Percentiles rank a stretch among this genome's conserved stretches.
These are phyloP conservation scores for Tragelaphus oryx DNA, from an alignment of 2,797 vertebrate genomes.

Conservation along the genomic window DNA sequence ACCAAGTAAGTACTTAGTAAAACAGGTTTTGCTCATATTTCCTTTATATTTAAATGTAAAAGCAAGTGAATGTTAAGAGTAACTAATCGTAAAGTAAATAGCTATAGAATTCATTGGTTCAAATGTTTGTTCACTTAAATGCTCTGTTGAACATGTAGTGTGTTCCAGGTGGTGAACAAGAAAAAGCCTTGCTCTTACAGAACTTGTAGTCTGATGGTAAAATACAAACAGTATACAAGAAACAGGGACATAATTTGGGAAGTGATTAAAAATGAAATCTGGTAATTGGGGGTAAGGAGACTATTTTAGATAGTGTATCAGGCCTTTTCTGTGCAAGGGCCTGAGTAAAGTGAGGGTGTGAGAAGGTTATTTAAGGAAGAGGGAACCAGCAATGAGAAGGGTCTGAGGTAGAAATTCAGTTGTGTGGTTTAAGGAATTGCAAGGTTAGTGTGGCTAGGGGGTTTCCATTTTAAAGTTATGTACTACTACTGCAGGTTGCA, in stretches of 20 bases:
- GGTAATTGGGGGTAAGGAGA: not conserved
- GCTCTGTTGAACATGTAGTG: not conserved
- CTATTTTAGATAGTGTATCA: not conserved
- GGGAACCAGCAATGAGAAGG: not conserved
- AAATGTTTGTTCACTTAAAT: not conserved
- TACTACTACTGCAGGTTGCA: not conserved
- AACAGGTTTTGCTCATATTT: not conserved
- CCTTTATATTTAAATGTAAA: slow-evolving; percentile 1
- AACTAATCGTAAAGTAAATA: not conserved
- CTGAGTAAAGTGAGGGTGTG: not conserved
- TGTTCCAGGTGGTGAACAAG: not conserved
- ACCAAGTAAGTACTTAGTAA: slow-evolving; percentile 83
- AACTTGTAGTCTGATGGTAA: not conserved
- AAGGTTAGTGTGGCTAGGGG: not conserved
- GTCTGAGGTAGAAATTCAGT: not conserved
- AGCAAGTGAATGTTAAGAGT: not conserved
- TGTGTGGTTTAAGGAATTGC: not conserved
- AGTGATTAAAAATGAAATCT: not conserved
- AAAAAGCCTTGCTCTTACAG: not conserved
- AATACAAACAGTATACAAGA: not conserved
- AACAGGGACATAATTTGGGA: not conserved
- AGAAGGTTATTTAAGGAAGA: not conserved
- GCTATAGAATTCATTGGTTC: not conserved
- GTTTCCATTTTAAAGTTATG: not conserved
- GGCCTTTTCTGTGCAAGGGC: not conserved